These are phyloP conservation scores for Asarcornis scutulata DNA, from an alignment of 2,113 vertebrate species.

Conservation along the genomic window DNA sequence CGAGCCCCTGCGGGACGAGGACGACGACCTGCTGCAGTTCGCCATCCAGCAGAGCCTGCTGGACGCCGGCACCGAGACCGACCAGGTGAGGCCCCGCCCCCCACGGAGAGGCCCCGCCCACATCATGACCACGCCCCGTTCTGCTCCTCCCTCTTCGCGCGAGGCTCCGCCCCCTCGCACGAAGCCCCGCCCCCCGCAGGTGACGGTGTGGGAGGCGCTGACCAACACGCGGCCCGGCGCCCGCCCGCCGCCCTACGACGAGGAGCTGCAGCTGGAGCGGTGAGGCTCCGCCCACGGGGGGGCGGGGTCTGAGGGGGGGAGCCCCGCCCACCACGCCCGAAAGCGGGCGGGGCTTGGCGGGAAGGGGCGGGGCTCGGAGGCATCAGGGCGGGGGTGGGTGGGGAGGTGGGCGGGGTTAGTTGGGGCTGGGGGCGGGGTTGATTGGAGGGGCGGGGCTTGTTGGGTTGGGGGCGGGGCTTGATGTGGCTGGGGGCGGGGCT, in stretches of 20 bases:
- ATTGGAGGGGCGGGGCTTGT: too few relatives aligned
- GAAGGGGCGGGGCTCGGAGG: too few relatives aligned
- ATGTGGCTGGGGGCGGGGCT: too few relatives aligned
- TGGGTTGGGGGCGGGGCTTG: too few relatives aligned
- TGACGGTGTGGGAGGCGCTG: slow-evolving; percentile 95
- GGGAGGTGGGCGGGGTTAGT: too few relatives aligned
- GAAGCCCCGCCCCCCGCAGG: slow-evolving; percentile 67
- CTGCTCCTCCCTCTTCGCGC: too few relatives aligned
- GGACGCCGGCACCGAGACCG: slow-evolving; percentile 90
- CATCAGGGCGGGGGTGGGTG: too few relatives aligned
- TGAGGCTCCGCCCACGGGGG: slow-evolving; percentile 32
- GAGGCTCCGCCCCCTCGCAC: too few relatives aligned
- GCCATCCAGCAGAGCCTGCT: slow-evolving; percentile 95
- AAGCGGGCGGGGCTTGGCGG: too few relatives aligned
- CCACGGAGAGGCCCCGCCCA: neutral
- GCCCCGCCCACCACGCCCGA: too few relatives aligned
- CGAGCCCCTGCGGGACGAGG: slow-evolving; percentile 91
- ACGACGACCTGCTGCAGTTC: slow-evolving; percentile 92
- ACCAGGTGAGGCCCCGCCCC: slow-evolving; percentile 79
- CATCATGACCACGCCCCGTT: neutral
- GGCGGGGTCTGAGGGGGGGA: too few relatives aligned
- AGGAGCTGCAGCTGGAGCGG: slow-evolving; percentile 92
- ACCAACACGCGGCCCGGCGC: slow-evolving; percentile 83
- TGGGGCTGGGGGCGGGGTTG: too few relatives aligned
- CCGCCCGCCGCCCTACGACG: slow-evolving; percentile 82